phyloP scores from a whole-genome alignment of 1,140 invertebrate species.

The Drosophila repleta region DNA sequence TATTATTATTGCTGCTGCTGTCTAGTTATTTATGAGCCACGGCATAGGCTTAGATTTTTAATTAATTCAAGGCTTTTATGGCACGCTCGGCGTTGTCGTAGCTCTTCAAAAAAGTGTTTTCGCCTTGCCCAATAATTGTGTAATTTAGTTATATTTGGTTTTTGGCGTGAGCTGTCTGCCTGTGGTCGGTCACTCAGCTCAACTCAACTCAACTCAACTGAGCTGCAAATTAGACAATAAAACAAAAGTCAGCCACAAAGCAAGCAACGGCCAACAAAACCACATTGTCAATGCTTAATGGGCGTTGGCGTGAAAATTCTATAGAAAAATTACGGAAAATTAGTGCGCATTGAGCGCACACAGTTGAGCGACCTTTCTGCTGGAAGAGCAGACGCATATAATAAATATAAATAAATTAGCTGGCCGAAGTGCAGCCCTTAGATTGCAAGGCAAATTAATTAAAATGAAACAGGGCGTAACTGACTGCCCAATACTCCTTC shows the following conservation, averaged over 20 bases:
- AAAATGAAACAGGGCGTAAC: constrained; percentile 4
- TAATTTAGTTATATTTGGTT: constrained; percentile 52
- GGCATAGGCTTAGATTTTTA: constrained; percentile 80
- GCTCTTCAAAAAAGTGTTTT: constrained; percentile 20
- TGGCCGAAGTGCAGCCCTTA: constrained; percentile 21
- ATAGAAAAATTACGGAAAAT: constrained; percentile 58
- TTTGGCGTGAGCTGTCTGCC: constrained; percentile 5
- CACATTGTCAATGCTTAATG: constrained; percentile 52
- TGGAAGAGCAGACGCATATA: not conserved
- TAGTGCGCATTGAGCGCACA: constrained; percentile 37
- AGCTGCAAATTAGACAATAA: constrained; percentile 56
- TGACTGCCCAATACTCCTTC: no score
- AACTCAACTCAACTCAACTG: constrained; percentile 31
- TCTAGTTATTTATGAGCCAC: constrained; percentile 70
- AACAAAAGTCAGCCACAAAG: constrained; percentile 27
- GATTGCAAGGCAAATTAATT: constrained; percentile 73
- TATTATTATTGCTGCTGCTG: constrained; percentile 25
- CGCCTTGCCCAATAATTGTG: constrained; percentile 69
- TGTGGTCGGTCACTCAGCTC: constrained; percentile 54
- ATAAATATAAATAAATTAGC: constrained; percentile 26
- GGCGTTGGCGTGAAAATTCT: constrained; percentile 80
- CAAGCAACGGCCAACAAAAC: not conserved
- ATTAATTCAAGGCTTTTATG: constrained; percentile 78
- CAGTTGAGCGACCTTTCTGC: constrained; percentile 29
- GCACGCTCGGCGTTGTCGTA: constrained; percentile 43